A percentile compares a stretch with the other conserved stretches of the same genome.
These are phyloP conservation scores for Anthopleura sola DNA, from an alignment of 64 coral and sea anemone genomes.

Conservation along the genomic window DNA sequence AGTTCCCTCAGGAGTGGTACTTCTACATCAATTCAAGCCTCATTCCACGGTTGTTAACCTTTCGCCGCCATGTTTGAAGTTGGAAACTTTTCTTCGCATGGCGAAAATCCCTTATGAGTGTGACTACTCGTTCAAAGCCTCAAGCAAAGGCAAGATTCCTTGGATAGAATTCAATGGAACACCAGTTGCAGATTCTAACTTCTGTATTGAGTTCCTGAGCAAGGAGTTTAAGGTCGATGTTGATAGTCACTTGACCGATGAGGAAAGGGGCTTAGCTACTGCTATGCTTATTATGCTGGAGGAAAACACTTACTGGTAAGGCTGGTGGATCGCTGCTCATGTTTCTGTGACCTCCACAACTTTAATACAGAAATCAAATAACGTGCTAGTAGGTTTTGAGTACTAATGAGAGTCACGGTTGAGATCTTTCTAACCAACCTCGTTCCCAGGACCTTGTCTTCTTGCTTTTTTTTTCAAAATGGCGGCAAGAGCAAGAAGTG, in stretches of 20 bases:
- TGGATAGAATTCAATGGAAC: conserved; percentile 46
- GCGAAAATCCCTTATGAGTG: conserved; percentile 53
- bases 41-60: conserved; percentile 16
- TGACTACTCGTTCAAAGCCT: conserved; percentile 28
- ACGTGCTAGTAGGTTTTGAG: too few relatives aligned
- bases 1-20: conserved; percentile 18
- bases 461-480: too few relatives aligned
- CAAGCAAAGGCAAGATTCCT: conserved; percentile 52
- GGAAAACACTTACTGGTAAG: conserved; percentile 76
- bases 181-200: conserved; percentile 56
- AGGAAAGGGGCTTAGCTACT: conserved; percentile 38
- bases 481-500: too few relatives aligned
- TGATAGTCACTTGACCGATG: conserved; percentile 44
- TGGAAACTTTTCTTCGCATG: conserved; percentile 55
- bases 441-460: too few relatives aligned
- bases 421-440: too few relatives aligned
- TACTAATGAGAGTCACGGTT: too few relatives aligned
- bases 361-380: too few relatives aligned
- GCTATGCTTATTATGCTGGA: conserved; percentile 40
- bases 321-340: too few relatives aligned
- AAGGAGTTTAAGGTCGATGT: conserved; percentile 53
- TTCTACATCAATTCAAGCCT: conserved; percentile 42
- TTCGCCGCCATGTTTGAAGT: conserved; percentile 52
- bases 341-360: too few relatives aligned
- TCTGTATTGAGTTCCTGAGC: conserved; percentile 49